Conservation (phyloP, 2,888 invertebrate species). For the Epinotia brunnichana region DNA sequence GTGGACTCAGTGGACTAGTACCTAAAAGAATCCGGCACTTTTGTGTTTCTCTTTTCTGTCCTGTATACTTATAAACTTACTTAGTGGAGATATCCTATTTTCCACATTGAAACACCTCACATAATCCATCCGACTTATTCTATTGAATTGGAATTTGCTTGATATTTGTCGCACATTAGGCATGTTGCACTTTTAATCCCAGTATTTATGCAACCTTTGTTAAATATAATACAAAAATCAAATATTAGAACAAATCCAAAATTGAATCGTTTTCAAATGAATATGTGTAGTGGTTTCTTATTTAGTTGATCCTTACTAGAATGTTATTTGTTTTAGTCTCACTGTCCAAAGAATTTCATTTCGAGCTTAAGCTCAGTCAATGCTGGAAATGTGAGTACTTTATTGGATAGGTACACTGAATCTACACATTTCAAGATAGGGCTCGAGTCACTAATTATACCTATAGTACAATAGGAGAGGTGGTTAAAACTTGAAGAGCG, state of each 20-base stretch:
- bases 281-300: neutral
- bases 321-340: neutral
- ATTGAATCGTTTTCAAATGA: no score
- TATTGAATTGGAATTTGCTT: neutral
- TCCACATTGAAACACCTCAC: neutral
- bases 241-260: neutral
- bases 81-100: neutral
- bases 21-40: neutral
- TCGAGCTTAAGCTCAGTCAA: neutral
- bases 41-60: neutral
- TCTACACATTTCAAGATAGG: neutral
- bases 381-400: neutral
- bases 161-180: neutral
- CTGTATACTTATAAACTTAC: neutral
- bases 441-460: constrained; percentile 19
- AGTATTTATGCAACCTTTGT: neutral
- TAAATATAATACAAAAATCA: neutral
- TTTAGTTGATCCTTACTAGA: neutral
- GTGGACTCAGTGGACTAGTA: no score
- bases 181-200: no score
- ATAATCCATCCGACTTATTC: neutral
- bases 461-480: constrained; percentile 6
- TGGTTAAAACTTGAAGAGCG: constrained; percentile 16
- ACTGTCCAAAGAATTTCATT: neutral
- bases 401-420: neutral